Evolutionary conservation across 2,113 vertebrate genomes (phyloP), one percentile per base, ranked within the genome.

Genomic region (Aegithalos caudatus): DNA sequence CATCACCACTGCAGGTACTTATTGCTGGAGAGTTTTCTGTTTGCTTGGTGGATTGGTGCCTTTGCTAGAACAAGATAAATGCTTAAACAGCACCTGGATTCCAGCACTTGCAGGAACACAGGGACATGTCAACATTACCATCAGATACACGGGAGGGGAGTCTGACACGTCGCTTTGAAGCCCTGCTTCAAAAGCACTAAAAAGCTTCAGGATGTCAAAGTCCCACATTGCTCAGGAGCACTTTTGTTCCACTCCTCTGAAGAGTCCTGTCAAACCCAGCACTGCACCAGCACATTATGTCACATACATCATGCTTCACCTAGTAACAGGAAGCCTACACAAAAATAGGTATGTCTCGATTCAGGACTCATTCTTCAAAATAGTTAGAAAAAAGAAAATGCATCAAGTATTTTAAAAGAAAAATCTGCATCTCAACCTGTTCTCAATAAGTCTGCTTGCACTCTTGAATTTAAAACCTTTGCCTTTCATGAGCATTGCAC

Each of bases 141-240:
- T 57, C n/a, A 91, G 82, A 57, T 29, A 86, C n/a, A 35, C 0
- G 2, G 31, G 67, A 81, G 58, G 9, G 31, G 74, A 76, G 70
- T 38, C 64, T 88, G 84, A 71, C 44, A 73, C 0, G 0, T 28
- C 0, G 0, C 89, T 96, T 85, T 91, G 89, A 95, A 95, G 92
- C 78, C 73, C 87, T 37, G 33, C 83, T 96, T 96, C 85, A 95
- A 94, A 92, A 82, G 70, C 77, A 78, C 66, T 61, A 56, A 78
- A 92, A 88, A 50, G 66, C 71, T 85, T 85, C 81, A 81, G 72
- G 81, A 92, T 87, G 86, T 78, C 81, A 81, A 92, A 88, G 90
- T 18, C 65, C 50, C 60, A 74, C 7, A 0, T 9, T 87, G 53
- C 67, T 66, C 50, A 69, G 67, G 33, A 88, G 69, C 37, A 65